Evolutionary conservation across 2,113 vertebrate species (phyloP).

Genomic region (Nettapus auritus): DNA sequence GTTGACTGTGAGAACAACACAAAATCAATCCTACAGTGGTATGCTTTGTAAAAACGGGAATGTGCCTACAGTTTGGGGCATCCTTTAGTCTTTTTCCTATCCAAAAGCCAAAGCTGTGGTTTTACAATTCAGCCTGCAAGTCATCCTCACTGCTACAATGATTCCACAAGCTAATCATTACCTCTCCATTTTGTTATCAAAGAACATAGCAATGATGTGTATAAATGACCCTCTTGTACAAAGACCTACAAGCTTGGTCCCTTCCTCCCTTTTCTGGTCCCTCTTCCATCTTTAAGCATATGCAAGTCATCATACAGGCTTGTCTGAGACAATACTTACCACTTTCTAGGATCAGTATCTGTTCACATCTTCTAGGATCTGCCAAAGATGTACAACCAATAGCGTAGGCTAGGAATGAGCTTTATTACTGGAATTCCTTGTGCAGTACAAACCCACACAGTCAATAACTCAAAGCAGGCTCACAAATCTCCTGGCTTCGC

Average conservation of each 20-base stretch:
- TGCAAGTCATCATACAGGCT: neutral
- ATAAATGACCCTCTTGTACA: neutral
- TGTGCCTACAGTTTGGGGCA: neutral
- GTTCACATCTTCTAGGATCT: neutral
- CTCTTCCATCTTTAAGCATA: neutral
- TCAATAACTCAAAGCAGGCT: slow-evolving; percentile 28
- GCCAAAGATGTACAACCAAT: neutral
- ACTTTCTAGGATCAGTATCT: neutral
- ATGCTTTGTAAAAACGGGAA: neutral
- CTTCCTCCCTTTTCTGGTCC: neutral
- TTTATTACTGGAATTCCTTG: slow-evolving; percentile 32
- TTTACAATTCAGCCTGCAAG: neutral
- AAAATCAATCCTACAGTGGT: neutral
- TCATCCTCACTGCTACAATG: neutral
- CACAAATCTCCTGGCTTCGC: neutral
- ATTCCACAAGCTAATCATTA: neutral
- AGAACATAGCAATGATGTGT: neutral
- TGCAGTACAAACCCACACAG: neutral
- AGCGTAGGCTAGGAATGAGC: neutral
- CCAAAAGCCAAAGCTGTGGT: neutral
- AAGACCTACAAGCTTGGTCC: neutral
- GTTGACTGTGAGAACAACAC: neutral
- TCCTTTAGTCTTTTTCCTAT: neutral
- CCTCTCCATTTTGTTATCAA: neutral
- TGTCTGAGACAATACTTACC: neutral